These are phyloP conservation scores for Thymallus thymallus DNA, from an alignment of 2,113 vertebrate species.

Conservation along the genomic window DNA sequence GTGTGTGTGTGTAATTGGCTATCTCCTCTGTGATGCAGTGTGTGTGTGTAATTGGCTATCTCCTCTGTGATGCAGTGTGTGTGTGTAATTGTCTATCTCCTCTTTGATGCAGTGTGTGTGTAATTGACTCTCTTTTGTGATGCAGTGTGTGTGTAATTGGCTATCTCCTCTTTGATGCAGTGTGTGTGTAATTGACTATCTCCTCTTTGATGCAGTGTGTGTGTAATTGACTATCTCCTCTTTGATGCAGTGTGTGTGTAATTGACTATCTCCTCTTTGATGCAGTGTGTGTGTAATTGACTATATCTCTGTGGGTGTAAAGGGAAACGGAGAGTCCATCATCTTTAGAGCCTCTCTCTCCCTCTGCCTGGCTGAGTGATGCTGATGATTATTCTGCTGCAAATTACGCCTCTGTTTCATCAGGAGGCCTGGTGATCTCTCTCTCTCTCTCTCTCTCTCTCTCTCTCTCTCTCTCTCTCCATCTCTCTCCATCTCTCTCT, in stretches of 20 bases:
- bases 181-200: too few relatives aligned
- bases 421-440: neutral
- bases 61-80: too few relatives aligned
- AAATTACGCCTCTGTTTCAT: conserved; percentile 24
- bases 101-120: too few relatives aligned
- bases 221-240: too few relatives aligned
- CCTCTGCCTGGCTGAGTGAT: conserved; percentile 26
- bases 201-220: too few relatives aligned
- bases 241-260: conserved; percentile 14
- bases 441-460: neutral
- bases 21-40: too few relatives aligned
- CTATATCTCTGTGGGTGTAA: conserved; percentile 4
- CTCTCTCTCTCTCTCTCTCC: neutral
- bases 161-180: too few relatives aligned
- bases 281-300: conserved; percentile 11
- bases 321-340: conserved; percentile 24
- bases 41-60: too few relatives aligned
- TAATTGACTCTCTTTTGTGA: too few relatives aligned
- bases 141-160: too few relatives aligned
- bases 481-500: neutral
- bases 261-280: conserved; percentile 6
- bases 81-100: too few relatives aligned
- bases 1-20: too few relatives aligned
- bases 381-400: conserved; percentile 30
- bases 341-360: conserved; percentile 14